Evolutionary conservation across 2,113 vertebrate genomes (phyloP).

Genomic region (Chamaea fasciata): DNA sequence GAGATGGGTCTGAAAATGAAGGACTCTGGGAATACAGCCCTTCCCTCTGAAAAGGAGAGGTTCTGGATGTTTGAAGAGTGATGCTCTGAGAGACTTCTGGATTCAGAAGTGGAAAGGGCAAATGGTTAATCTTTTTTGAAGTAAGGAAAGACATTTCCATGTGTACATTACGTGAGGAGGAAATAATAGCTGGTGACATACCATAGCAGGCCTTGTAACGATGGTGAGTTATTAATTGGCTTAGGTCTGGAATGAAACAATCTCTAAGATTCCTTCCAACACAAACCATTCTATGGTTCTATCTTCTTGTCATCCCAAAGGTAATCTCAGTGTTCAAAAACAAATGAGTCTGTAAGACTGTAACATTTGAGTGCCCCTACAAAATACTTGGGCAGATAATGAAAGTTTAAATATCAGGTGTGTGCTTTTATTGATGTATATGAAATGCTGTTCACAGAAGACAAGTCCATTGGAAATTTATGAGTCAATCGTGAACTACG

Average conservation of each 20-base stretch:
- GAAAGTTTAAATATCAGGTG: background rate
- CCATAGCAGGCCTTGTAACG: background rate
- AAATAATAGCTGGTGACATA: background rate
- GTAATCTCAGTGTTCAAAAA: background rate
- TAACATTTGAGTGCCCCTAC: background rate
- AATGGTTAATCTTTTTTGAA: background rate
- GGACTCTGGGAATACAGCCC: background rate
- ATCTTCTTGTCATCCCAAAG: background rate
- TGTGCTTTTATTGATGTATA: background rate
- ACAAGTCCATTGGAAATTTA: background rate
- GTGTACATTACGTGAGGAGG: background rate
- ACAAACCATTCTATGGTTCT: background rate
- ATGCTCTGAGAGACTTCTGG: background rate
- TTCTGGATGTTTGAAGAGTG: background rate
- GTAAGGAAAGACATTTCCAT: background rate
- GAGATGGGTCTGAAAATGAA: background rate
- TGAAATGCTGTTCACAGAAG: background rate
- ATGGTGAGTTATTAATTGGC: background rate
- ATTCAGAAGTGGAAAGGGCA: background rate
- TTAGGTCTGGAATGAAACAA: background rate
- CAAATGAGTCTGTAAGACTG: background rate
- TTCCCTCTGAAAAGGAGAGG: background rate
- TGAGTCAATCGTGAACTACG: background rate
- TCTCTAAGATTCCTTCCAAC: background rate
- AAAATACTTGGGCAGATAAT: background rate